phyloP scores from a whole-genome alignment of 2,888 invertebrate genomes.

The Chromoteleia sp. region DNA sequence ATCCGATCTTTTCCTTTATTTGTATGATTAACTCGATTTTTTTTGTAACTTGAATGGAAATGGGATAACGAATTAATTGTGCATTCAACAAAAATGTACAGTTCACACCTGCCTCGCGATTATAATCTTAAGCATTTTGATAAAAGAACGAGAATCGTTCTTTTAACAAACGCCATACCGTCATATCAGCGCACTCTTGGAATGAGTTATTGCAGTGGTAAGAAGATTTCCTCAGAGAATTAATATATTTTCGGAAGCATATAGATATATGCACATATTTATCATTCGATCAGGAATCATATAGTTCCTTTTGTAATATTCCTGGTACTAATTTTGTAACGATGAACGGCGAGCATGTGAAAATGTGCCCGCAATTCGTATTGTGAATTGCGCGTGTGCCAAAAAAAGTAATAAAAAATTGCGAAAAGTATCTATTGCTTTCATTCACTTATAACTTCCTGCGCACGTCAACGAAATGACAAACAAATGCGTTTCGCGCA shows the following conservation, averaged over 20 bases:
- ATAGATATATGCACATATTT: not conserved
- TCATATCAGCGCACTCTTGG: too few relatives aligned
- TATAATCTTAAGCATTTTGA: not conserved
- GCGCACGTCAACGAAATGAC: not conserved
- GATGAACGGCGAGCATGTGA: not conserved
- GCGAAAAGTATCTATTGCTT: too few relatives aligned
- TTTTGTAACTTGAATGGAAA: not conserved
- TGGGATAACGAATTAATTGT: slow-evolving; percentile 1
- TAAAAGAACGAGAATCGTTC: not conserved
- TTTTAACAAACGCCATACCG: too few relatives aligned
- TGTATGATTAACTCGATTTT: slow-evolving; percentile 1
- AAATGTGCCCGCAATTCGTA: not conserved
- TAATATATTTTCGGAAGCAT: slow-evolving; percentile 12
- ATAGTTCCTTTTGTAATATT: not conserved
- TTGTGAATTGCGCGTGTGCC: not conserved
- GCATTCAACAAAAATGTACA: slow-evolving; percentile 10
- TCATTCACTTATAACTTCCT: not conserved
- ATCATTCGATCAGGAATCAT: slow-evolving; percentile 8
- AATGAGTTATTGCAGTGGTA: too few relatives aligned
- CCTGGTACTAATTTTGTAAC: not conserved
- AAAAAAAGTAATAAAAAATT: not conserved
- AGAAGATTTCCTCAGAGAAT: not conserved
- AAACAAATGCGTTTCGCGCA: not conserved
- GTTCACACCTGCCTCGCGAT: not conserved
- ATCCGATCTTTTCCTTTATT: not conserved